Evolutionary conservation across 1,140 invertebrate genomes (phyloP).

Genomic region (Eueides isabella): DNA sequence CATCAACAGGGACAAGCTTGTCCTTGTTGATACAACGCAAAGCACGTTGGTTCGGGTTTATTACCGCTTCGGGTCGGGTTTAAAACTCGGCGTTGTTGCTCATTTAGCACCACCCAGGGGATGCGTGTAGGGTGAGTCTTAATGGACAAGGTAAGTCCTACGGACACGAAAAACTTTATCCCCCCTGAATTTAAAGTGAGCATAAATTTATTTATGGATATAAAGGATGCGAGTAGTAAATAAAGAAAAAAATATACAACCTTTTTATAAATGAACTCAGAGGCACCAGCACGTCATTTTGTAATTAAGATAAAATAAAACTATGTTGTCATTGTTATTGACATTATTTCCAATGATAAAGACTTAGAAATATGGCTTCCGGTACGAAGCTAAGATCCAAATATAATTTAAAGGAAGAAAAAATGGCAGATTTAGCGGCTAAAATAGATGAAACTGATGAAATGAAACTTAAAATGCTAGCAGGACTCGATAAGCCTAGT

Average conservation of each 20-base stretch:
- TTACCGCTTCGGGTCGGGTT: too few species aligned
- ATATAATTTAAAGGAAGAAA: constrained; percentile 58
- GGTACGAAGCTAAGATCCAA: constrained; percentile 49
- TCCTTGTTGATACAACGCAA: too few species aligned
- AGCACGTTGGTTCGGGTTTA: too few species aligned
- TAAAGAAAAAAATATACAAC: not conserved
- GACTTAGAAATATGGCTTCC: constrained; percentile 17
- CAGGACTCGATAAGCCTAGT: constrained; percentile 59
- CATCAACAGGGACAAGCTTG: too few species aligned
- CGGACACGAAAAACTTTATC: too few species aligned
- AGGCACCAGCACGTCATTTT: not conserved
- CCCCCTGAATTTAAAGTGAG: not conserved
- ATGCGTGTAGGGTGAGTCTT: too few species aligned
- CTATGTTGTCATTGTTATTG: not conserved
- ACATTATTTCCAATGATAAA: not conserved
- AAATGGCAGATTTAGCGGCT: constrained; percentile 51
- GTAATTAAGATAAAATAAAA: not conserved
- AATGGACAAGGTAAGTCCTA: too few species aligned
- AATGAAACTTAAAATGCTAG: constrained; percentile 76
- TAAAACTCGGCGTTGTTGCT: too few species aligned
- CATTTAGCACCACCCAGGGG: too few species aligned
- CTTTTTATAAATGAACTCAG: not conserved
- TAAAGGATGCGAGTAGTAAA: not conserved
- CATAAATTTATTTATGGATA: not conserved
- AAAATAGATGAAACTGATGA: constrained; percentile 78